Conservation (phyloP, 2,888 invertebrate species). For the Eilema sororculum region DNA sequence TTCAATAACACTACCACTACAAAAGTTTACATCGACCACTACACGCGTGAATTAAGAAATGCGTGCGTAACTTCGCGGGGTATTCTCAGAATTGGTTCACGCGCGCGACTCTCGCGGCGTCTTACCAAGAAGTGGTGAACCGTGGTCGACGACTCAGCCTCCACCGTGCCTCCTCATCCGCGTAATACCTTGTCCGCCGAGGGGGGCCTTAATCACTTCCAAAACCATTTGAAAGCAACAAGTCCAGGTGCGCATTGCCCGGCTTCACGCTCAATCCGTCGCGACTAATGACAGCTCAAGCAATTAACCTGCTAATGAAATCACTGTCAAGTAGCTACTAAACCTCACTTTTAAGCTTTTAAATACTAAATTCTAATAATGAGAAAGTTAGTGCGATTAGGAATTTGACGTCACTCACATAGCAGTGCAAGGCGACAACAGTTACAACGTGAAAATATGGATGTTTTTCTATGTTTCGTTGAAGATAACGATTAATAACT, state of each 20-base stretch:
- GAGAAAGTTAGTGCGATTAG: not conserved
- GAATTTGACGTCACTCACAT: not conserved
- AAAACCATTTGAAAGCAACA: slow-evolving; percentile 63
- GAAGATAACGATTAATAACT: too few relatives aligned
- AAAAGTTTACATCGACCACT: slow-evolving; percentile 38
- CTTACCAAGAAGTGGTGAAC: slow-evolving; percentile 66
- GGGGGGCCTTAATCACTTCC: slow-evolving; percentile 65
- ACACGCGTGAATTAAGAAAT: slow-evolving; percentile 34
- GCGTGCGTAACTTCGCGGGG: slow-evolving; percentile 49
- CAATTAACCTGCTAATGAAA: slow-evolving; percentile 55
- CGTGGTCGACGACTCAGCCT: slow-evolving; percentile 63
- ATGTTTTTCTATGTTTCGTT: too few relatives aligned
- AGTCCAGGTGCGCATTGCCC: slow-evolving; percentile 62
- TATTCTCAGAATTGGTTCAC: slow-evolving; percentile 14
- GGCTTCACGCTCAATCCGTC: slow-evolving; percentile 66
- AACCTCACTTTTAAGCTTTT: slow-evolving; percentile 23
- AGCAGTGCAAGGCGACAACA: not conserved
- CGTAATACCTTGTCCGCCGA: slow-evolving; percentile 64
- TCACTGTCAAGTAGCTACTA: slow-evolving; percentile 17
- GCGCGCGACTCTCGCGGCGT: slow-evolving; percentile 65
- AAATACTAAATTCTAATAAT: not conserved
- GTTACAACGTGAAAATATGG: too few relatives aligned
- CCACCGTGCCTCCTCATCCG: slow-evolving; percentile 72
- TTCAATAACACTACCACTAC: slow-evolving; percentile 55
- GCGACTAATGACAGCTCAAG: slow-evolving; percentile 58